These are phyloP conservation scores for Leuctra nigra DNA, from an alignment of 2,888 invertebrate species.

Conservation along the genomic window DNA sequence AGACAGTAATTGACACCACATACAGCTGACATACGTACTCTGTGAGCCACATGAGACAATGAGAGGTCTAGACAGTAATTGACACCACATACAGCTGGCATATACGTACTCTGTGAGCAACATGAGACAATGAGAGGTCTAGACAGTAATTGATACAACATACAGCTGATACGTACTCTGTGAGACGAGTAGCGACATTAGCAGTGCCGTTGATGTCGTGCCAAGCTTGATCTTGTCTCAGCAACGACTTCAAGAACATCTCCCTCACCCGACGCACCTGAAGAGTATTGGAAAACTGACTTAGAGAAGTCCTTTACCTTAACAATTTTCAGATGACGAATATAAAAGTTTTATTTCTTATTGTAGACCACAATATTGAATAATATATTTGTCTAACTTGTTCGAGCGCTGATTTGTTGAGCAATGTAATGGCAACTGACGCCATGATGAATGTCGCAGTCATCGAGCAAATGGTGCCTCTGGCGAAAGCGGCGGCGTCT, in stretches of 20 bases:
- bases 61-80: neutral
- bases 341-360: too few relatives aligned
- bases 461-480: too few relatives aligned
- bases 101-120: too few relatives aligned
- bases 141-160: too few relatives aligned
- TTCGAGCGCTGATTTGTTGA: constrained; percentile 22
- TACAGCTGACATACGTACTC: too few relatives aligned
- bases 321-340: too few relatives aligned
- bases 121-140: too few relatives aligned
- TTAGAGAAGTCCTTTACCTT: too few relatives aligned
- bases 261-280: constrained; percentile 42
- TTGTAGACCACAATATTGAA: too few relatives aligned
- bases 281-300: too few relatives aligned
- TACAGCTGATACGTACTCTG: constrained; percentile 36
- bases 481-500: constrained; percentile 24
- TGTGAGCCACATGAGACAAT: neutral
- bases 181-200: constrained; percentile 39
- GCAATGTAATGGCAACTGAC: constrained; percentile 4
- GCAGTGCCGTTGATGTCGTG: constrained; percentile 40
- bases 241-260: constrained; percentile 40
- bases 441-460: constrained; percentile 19
- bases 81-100: neutral
- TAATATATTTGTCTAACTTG: too few relatives aligned
- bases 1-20: neutral
- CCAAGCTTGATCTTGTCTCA: constrained; percentile 41